Base-by-base conservation (phyloP, 2,113 vertebrate species). In the Rhombomys opimus region DNA sequence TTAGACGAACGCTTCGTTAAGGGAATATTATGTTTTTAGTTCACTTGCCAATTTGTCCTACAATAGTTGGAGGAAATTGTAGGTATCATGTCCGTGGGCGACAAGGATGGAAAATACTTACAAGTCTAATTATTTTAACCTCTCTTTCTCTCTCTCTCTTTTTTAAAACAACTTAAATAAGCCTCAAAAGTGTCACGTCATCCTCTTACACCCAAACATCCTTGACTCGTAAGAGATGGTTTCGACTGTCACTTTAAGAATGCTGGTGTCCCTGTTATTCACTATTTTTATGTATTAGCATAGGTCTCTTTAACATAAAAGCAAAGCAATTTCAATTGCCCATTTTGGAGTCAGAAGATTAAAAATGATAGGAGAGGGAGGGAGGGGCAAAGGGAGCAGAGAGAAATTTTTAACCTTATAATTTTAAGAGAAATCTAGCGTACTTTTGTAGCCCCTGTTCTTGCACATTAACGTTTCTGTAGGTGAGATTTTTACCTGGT, bases 11-110 rank as follows among this genome's bases (percentile, higher is more conserved):
- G 96, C 96, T 94, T 82, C 92, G 57, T 96, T 96, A 97, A 94
- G 97, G 97, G 91, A 97, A 78, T 95, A 96, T 93, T 97, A 97
- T 76, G 95, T 90, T 95, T 91, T 96, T 93, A 94, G 93, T 90
- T 75, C 84, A 97, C 81, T 94, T 97, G 94, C 93, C 96, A 97
- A 95, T 97, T 97, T 97, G 95, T 92, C 95, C 98, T 97, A 97
- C 97, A 89, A 59, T 93, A 94, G 95, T 95, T n/a, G 12, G 96
- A 95, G 96, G 95, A 97, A 93, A 97, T 95, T 97, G 95, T 95
- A 94, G 94, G 86, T 95, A 90, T 95, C 65, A 11, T 76, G 68
- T 94, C 89, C 90, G 81, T 67, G 91, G 91, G 87, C 78, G 89
- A 91, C 93, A 30, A 70, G 80, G 88, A 94, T 78, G 70, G 81